Base-by-base conservation (phyloP, 1,140 invertebrate species). In the Trichoplusia ni region DNA sequence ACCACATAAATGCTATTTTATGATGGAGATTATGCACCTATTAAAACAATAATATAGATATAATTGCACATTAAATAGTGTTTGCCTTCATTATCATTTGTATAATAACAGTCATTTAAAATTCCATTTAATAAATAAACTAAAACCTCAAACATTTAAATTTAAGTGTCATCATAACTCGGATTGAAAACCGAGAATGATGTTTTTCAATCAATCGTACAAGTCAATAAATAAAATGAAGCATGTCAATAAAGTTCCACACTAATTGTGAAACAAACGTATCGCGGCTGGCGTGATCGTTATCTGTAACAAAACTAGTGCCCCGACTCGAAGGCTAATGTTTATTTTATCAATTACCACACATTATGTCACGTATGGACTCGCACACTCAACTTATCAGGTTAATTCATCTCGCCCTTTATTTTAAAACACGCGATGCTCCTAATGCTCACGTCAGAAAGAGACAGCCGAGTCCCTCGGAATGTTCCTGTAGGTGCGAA, bases 281-380 rank as follows among this genome's bases (percentile, higher is more conserved):
- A 14, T 51, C 29, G 35, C 16, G 29, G n/a, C n/a, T n/a, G n/a
- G 6, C 1, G 8, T 53, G 19, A 53, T 53, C 5, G 2, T 16
- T 53, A 37, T 53, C 31, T 21, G 2, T n/a, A 3, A n/a, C n/a
- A n/a, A 35, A 19, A 35, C 49, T 21, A 35, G 49, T 23, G 18
- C n/a, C 18, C 13, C 31, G 4, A 31, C 9, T 35, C 42, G 47
- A 51, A 14, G 38, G 29, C 58, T 65, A 69, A 71, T 74, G 69
- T 77, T 68, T 71, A 70, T 73, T 71, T 66, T 65, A 74, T 71
- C 75, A 77, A 77, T 77, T 77, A 77, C 71, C 54, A 64, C 67
- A 63, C 47, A 69, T 69, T 69, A 71, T 66, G 71, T 74, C 71
- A 74, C 60, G 38, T 42, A 47, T 21, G 46, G 54, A 58, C 25